Base-by-base conservation (phyloP, 2,888 invertebrate species). In the Rhabditoides inermis region DNA sequence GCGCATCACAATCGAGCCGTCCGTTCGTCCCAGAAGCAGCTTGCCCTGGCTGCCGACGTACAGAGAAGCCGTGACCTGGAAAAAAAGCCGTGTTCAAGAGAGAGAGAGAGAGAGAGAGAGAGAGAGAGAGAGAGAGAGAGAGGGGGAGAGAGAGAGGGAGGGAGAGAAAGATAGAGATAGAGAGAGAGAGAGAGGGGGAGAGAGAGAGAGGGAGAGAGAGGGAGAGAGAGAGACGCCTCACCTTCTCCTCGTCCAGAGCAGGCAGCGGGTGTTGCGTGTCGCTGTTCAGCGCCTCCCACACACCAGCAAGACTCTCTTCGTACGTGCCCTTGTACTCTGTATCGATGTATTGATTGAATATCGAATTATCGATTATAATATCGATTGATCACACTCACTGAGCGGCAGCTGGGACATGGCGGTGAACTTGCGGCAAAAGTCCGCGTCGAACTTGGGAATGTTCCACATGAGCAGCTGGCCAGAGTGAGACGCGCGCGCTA, bases 1-100 rank as follows among this genome's bases (percentile, higher is more conserved):
- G 46, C 91, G 87, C 57, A 95, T 90, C 23, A 95, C 86, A 58
- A 98, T 94, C 50, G 88, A 86, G 2, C 98, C 98, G 76, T 98
- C 91, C 75, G 90, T 89, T 10, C 92, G 82, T 0, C 95, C 95
- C 58, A 92, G 88, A 12, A 94, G 91, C 53, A 98, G 80, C 6
- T 90, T 85, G 69, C 92, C 91, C 73, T 92, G 91, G 47, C 87
- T 85, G 0, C 92, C 86, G 48, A 95, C 82, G 79, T 91, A 98
- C 69, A 95, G 90, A 55, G 91, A 91, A 18, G 66, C 62, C 12
- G 61, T 63, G 7, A 65, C 63, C 7, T 53, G 53, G n/a, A n/a
- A n/a, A n/a, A n/a, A n/a, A n/a, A n/a, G n/a, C n/a, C n/a, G n/a
- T n/a, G n/a, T n/a, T n/a, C n/a, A n/a, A n/a, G n/a, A n/a, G n/a